Evolutionary conservation across 2,113 vertebrate species (phyloP), one percentile per base, ranked within the genome.

Genomic region (Archilochus colubris): DNA sequence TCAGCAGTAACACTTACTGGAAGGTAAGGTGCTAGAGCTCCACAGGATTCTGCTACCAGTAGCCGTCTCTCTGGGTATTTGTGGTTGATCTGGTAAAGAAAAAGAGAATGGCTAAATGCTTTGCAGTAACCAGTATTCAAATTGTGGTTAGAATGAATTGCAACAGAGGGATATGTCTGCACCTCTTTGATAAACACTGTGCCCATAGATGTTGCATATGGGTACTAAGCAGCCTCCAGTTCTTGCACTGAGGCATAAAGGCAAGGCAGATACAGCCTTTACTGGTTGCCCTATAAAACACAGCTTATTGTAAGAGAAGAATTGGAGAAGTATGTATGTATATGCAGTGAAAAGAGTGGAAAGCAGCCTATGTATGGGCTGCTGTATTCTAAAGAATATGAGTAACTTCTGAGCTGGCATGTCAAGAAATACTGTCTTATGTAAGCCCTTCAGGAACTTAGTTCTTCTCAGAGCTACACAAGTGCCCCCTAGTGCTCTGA

Each of bases 51-150:
- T 25, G 99, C 99, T 96, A 99, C 99, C 82, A 99, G 97, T 20
- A 99, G 95, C 96, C 99, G 98, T 95, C 99, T 98, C 97, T 99
- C 99, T 85, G 99, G 99, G 96, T 99, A 99, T 97, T 99, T 99
- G 98, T 99, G 99, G 98, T 99, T 99, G 94, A 99, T 99, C 99
- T 99, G 97, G 72, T 93, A 58, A 48, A 93, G 54, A 95, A 48
- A 92, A 92, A 94, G 70, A 87, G 18, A 96, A 68, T 1, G 7
- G 48, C 28, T 83, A 46, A 53, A 78, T 78, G 61, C 24, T 91
- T 59, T 78, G 24, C 53, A 83, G 23, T 11, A 86, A 74, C 24
- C 48, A 59, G 9, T 23, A 78, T 10, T 78, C 27, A 78, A 89
- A 91, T 72, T 4, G 7, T n/a, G 33, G 55, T 74, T 63, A 72